These are phyloP conservation scores for Acanthopleura granulata DNA, from an alignment of 2,888 invertebrate genomes.

Conservation along the genomic window DNA sequence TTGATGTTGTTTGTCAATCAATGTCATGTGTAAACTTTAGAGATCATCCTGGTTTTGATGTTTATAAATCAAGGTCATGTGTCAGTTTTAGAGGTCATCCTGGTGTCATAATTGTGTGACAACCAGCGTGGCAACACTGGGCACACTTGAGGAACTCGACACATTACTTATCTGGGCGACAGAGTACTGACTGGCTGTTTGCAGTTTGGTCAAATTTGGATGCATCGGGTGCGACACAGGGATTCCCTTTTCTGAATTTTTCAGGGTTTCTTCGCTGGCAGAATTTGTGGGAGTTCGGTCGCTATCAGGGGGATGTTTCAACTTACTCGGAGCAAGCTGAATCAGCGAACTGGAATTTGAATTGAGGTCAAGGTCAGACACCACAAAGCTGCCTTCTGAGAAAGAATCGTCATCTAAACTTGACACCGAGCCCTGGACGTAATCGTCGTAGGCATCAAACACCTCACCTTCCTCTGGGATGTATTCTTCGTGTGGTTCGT, in stretches of 20 bases:
- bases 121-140: not conserved
- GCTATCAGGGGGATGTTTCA: not conserved
- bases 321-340: not conserved
- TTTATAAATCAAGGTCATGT: no score
- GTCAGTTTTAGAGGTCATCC: no score
- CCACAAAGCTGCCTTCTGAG: not conserved
- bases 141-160: not conserved
- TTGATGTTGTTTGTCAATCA: no score
- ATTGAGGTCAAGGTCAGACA: constrained; percentile 12
- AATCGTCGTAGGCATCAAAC: not conserved
- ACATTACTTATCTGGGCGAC: constrained; percentile 6
- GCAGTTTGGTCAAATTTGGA: not conserved
- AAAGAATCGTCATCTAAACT: constrained; percentile 1
- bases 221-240: not conserved
- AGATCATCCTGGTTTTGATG: no score
- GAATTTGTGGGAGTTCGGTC: not conserved
- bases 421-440: not conserved
- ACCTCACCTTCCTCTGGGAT: not conserved
- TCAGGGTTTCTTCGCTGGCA: constrained; percentile 12
- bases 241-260: not conserved
- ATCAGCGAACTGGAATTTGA: not conserved
- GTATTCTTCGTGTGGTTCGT: not conserved
- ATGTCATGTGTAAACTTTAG: no score
- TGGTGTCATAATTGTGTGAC: not conserved
- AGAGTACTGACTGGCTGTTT: constrained; percentile 13